Conservation (phyloP, 2,797 vertebrate genomes). For the Scolopax bukidnonensis region DNA sequence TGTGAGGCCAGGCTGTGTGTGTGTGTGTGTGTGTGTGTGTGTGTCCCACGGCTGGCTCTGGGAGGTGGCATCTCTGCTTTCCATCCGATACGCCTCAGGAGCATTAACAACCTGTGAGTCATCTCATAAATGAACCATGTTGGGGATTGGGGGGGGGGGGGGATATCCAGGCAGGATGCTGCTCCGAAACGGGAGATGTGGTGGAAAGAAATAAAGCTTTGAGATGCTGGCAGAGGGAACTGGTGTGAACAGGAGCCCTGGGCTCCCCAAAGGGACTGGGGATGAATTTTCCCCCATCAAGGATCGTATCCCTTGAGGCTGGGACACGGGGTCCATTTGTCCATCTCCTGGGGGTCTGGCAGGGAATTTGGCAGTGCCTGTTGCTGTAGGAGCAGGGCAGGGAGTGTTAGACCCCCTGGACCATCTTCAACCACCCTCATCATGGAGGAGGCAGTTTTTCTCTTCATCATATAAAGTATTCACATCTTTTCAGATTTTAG, state of each 20-base stretch:
- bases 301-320: neutral
- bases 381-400: neutral
- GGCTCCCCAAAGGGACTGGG: neutral
- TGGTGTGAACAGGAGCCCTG: neutral
- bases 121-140: neutral
- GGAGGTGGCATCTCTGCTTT: neutral
- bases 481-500: neutral
- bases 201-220: neutral
- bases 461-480: neutral
- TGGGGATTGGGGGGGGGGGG: neutral
- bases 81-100: neutral
- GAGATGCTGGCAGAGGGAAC: neutral
- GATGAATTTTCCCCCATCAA: neutral
- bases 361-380: neutral
- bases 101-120: conserved; percentile 14
- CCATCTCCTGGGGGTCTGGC: neutral
- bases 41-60: neutral
- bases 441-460: neutral
- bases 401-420: neutral
- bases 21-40: too few species aligned
- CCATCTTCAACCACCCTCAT: accelerated
- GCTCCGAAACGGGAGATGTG: neutral
- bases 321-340: neutral
- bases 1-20: neutral
- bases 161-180: neutral